These are phyloP conservation scores for Rhadinocentrus ornatus DNA, from an alignment of 2,797 vertebrate species.

Conservation along the genomic window DNA sequence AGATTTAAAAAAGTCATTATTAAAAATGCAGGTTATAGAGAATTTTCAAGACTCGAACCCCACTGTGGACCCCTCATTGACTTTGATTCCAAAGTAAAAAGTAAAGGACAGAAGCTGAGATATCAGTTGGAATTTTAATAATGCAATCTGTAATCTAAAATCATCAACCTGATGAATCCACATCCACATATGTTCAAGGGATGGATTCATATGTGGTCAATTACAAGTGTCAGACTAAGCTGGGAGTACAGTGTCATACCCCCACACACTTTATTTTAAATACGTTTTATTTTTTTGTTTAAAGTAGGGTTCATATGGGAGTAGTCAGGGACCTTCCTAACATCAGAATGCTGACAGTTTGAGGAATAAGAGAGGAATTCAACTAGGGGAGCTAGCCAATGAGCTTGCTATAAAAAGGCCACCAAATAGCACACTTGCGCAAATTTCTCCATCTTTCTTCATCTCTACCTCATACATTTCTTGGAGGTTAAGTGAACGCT, in stretches of 20 bases:
- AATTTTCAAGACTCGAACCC: conserved; percentile 5
- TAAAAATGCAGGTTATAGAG: conserved; percentile 1
- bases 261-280: too few relatives aligned
- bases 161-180: too few relatives aligned
- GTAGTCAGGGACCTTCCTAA: too few relatives aligned
- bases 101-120: neutral
- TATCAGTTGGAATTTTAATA: too few relatives aligned
- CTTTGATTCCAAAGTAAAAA: conserved; percentile 8
- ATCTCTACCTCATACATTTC: neutral
- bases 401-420: neutral
- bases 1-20: neutral
- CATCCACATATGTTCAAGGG: too few relatives aligned
- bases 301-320: too few relatives aligned
- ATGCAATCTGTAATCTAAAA: neutral
- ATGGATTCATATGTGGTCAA: neutral
- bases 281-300: too few relatives aligned
- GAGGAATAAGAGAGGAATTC: neutral
- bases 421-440: neutral
- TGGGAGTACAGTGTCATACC: too few relatives aligned
- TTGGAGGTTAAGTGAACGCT: neutral
- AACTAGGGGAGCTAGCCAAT: neutral
- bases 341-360: neutral
- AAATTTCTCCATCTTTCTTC: too few relatives aligned
- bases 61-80: neutral
- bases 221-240: neutral